Base-by-base conservation (phyloP, 2,888 invertebrate genomes). In the Aelia acuminata region DNA sequence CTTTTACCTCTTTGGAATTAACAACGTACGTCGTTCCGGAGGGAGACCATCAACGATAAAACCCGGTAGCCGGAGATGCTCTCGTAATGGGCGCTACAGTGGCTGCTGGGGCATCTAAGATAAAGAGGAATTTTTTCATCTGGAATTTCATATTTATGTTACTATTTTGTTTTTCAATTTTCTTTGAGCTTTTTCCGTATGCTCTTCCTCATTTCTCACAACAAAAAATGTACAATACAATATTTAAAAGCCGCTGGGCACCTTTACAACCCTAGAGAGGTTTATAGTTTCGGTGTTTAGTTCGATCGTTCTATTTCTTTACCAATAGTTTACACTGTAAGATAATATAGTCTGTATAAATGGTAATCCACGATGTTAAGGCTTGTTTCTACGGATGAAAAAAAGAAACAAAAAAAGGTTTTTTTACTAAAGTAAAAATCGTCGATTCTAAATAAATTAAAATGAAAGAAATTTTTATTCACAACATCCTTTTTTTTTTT, bases 1-100 rank as follows among this genome's bases (percentile, higher is more conserved):
- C 80, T 80, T 47, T 43, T 80, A 80, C 80, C 80, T 80, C 80
- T 80, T 80, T 80, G 80, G 80, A 80, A 80, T 80, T 80, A 80
- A 80, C 80, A 80, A 80, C 80, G 15, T 80, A 43, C 80, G n/a
- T 80, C 80, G 80, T 47, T 80, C 80, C n/a, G 43, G 22, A 80
- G 11, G 3, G 80, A 80, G 80, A n/a, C 80, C 80, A 80, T 80
- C 43, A 80, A 80, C 80, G 80, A 80, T 80, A 80, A 80, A 39
- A 80, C 80, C 80, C 43, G n/a, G 80, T 80, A 80, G 80, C 80
- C 43, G 43, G 13, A 43, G 43, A 47, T 43, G 80, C 80, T 80
- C 13, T 80, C 47, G 22, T 80, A 43, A 80, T 80, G 22, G 43
- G n/a, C n/a, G n/a, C 11, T 43, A 8, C 35, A n/a, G n/a, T 43